Base-by-base conservation (phyloP, 2,797 vertebrate genomes). In the Megaceryle alcyon region DNA sequence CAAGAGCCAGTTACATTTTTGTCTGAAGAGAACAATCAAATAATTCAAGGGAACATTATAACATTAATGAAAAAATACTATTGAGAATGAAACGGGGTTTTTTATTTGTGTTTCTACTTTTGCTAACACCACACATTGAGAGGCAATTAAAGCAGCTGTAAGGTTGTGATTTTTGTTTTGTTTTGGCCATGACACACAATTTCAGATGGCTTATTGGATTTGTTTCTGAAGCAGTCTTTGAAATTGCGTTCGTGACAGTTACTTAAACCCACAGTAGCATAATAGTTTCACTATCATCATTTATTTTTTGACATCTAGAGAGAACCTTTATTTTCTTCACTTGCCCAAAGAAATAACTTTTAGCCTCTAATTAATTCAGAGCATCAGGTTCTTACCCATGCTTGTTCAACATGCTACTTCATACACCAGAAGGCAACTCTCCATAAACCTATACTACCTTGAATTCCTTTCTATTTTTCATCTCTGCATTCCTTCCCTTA, bases 91-190 rank as follows among this genome's bases (percentile, higher is more conserved):
- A 96, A 88, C 33, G 61, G 70, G 68, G 90, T 94, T 63, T 78
- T 88, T 82, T 94, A 94, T 97, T 97, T 86, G 83, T 75, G 86
- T 88, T 92, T 92, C 95, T 78, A 82, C 86, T 95, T 97, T 70
- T 75, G 85, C 68, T 93, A 93, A 64, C 82, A 54, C 43, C 78
- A 77, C n/a, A 4, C 17, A 87, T 80, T 86, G 76, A 56, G 66
- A 93, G 56, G 79, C 94, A 95, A 97, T 96, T 97, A 96, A 94
- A 97, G 78, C 14, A 46, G 31, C 73, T 61, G 22, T 69, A 56
- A 65, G 29, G 25, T n/a, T 54, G 26, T 39, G 49, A 26, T 75
- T 88, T 91, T 91, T 73, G 23, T n/a, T 90, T 90, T 90, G 35
- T 21, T 88, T 86, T 78, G 78, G 53, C 33, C 76, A 72, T 29